phyloP scores from a whole-genome alignment of 2,797 vertebrate species.

The Lithobates pipiens region DNA sequence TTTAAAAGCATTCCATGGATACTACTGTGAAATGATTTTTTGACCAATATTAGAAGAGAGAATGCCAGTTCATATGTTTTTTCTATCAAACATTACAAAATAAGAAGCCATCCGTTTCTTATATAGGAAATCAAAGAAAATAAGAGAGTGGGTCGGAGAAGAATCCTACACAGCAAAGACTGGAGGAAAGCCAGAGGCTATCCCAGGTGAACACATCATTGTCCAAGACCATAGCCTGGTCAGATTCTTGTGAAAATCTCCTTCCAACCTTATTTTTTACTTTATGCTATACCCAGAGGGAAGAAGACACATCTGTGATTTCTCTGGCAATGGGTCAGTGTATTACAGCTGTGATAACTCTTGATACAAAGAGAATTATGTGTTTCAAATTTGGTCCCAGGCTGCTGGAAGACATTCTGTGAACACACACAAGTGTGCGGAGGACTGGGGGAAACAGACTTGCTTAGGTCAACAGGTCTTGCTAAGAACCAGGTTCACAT shows the following conservation, averaged over 20 bases:
- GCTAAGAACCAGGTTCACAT: constrained; percentile 49
- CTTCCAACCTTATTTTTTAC: constrained; percentile 47
- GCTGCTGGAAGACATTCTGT: constrained; percentile 68
- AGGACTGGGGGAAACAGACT: constrained; percentile 42
- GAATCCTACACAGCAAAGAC: constrained; percentile 24
- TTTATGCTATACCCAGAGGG: constrained; percentile 57
- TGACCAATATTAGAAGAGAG: constrained; percentile 63
- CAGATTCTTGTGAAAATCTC: constrained; percentile 55
- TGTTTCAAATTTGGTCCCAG: constrained; percentile 65
- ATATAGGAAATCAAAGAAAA: constrained; percentile 63
- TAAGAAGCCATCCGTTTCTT: constrained; percentile 62
- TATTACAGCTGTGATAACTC: constrained; percentile 77
- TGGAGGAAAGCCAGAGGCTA: constrained; percentile 63
- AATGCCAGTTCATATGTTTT: constrained; percentile 65
- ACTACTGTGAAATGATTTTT: constrained; percentile 54
- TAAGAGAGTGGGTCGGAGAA: constrained; percentile 52
- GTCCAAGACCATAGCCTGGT: constrained; percentile 60
- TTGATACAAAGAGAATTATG: constrained; percentile 68
- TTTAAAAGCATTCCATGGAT: constrained; percentile 60
- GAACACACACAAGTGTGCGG: constrained; percentile 63
- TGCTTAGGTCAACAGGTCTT: constrained; percentile 52
- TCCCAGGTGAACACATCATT: constrained; percentile 65
- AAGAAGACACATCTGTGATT: constrained; percentile 75
- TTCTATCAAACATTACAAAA: constrained; percentile 46
- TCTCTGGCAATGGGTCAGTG: constrained; percentile 67